Evolutionary conservation across 2,113 vertebrate species (phyloP), one percentile per base, ranked within the genome.

Genomic region (Phoenicopterus ruber): DNA sequence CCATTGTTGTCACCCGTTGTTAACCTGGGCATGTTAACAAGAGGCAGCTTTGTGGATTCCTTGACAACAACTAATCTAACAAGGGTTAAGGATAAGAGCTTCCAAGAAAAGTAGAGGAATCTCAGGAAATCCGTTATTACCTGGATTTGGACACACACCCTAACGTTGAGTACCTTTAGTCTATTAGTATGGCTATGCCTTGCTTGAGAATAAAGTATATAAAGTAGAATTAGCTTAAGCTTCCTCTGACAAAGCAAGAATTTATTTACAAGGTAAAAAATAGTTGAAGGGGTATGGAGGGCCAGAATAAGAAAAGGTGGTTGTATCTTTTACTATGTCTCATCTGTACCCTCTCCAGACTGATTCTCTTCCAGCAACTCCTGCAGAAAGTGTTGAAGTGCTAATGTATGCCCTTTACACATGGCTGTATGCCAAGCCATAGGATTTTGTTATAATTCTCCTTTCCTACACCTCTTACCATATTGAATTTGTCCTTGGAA

Each of bases 401-500:
- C 69, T 97, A 96, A 91, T 46, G 49, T 86, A 47, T 42, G 92
- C 54, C 77, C 91, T 97, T 98, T 94, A 69, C 14, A 83, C 24
- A 36, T 89, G 94, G 96, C 94, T 94, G 42, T 92, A 69, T 96
- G 96, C 97, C 94, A 97, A 98, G 73, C 81, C 34, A 49, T 66
- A 94, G 70, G 52, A 83, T 94, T 97, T 89, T 86, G 82, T 92
- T 97, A 91, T 96, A 97, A 97, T 97, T 92, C 86, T 93, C 77
- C 78, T 92, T 65, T 91, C 96, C 90, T 65, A 25, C 49, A 86
- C 82, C 47, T 85, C 86, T 95, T 96, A 89, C 94, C 65, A 90
- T 96, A 91, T 47, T 95, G 93, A 95, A 49, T 97, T 97, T 97
- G 93, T 96, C 98, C 96, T 98, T 98, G 97, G 67, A 96, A 91